phyloP scores from a whole-genome alignment of 1,140 invertebrate genomes.

The Scylla paramamosain region DNA sequence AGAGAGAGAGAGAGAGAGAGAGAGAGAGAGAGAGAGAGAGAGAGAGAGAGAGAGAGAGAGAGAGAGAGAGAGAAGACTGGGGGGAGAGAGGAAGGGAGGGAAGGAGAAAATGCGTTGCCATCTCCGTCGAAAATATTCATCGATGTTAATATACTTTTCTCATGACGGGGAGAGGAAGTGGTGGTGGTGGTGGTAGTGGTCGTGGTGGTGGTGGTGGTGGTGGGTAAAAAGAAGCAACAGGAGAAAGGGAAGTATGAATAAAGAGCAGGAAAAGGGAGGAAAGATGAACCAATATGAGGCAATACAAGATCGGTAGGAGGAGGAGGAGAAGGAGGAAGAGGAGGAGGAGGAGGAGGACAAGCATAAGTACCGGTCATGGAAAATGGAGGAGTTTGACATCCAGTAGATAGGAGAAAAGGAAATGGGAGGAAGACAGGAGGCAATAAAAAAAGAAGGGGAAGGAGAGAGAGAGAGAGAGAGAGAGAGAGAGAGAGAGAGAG shows the following conservation, averaged over 20 bases:
- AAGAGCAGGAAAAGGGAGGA: not conserved
- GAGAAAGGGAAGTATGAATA: not conserved
- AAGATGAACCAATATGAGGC: not conserved
- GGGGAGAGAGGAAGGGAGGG: not conserved
- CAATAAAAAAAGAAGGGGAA: not conserved
- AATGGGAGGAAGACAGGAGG: not conserved
- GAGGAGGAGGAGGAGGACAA: not conserved
- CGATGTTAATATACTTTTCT: too few species aligned
- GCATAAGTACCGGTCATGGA: too few species aligned
- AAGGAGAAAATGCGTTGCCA: not conserved
- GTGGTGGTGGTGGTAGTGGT: too few species aligned
- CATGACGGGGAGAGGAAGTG: too few species aligned
- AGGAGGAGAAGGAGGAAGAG: not conserved
- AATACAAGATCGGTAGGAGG: not conserved
- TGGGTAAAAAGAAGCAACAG: not conserved
- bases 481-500: slow-evolving; percentile 22
- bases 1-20: too few species aligned
- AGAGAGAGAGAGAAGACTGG: not conserved
- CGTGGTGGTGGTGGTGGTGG: not conserved
- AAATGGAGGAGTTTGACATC: not conserved
- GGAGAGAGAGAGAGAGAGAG: not conserved
- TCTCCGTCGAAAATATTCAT: too few species aligned
- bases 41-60: not conserved
- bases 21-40: not conserved
- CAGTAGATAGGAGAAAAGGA: not conserved